phyloP scores from a whole-genome alignment of 2,797 vertebrate species.

The Poecilia velifera region DNA sequence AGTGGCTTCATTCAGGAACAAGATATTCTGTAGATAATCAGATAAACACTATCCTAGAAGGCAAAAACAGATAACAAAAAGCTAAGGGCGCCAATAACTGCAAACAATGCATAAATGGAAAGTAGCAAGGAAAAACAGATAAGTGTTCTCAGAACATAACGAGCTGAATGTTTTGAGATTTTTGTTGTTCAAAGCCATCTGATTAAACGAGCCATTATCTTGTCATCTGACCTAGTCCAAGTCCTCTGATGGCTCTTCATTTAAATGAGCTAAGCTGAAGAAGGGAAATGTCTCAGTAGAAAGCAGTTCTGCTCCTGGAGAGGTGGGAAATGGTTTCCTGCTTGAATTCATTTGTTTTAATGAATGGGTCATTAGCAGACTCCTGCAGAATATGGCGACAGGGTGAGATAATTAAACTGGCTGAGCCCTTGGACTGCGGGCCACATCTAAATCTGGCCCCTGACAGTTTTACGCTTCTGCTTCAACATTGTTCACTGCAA shows the following conservation, averaged over 20 bases:
- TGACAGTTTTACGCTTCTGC: background rate
- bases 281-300: background rate
- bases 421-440: background rate
- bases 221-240: background rate
- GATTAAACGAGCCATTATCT: background rate
- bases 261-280: background rate
- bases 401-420: background rate
- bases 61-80: background rate
- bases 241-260: background rate
- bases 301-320: background rate
- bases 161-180: background rate
- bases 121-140: background rate
- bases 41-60: background rate
- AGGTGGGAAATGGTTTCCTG: background rate
- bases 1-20: background rate
- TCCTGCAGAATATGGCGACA: background rate
- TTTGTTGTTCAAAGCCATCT: background rate
- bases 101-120: background rate
- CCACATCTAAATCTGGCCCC: background rate
- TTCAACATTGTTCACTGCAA: background rate
- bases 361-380: background rate
- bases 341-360: background rate
- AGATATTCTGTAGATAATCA: background rate
- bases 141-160: background rate
- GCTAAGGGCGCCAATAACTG: background rate